Conservation (phyloP, 2,888 invertebrate species). For the Heliconius charithonia region DNA sequence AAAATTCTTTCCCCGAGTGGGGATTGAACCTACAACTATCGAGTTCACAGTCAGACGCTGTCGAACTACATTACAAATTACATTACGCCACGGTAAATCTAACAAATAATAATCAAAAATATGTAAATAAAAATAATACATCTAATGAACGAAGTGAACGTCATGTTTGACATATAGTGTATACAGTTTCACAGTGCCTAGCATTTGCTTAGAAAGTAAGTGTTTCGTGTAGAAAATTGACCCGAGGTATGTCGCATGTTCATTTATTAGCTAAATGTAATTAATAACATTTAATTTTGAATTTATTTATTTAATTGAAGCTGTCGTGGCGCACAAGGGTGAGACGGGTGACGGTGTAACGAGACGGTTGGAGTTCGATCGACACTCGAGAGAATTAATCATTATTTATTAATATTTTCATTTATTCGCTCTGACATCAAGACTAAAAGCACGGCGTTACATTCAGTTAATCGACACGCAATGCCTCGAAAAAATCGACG, state of each 20-base stretch:
- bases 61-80: not conserved
- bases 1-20: not conserved
- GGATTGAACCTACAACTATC: too few relatives aligned
- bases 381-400: too few relatives aligned
- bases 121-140: too few relatives aligned
- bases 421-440: not conserved
- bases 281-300: not conserved
- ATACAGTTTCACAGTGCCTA: not conserved
- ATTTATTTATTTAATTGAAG: not conserved
- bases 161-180: conserved; percentile 22
- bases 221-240: conserved; percentile 35
- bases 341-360: too few relatives aligned
- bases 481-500: not conserved
- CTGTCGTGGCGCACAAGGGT: not conserved
- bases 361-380: not conserved
- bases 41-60: too few relatives aligned
- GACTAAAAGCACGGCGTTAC: not conserved
- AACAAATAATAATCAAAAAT: too few relatives aligned
- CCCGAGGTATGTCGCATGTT: conserved; percentile 28
- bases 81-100: too few relatives aligned
- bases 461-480: not conserved
- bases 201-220: conserved; percentile 27
- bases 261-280: not conserved
- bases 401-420: not conserved
- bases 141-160: not conserved